Evolutionary conservation across 1,140 invertebrate species (phyloP).

Genomic region (Pogonognathellus flavescens): DNA sequence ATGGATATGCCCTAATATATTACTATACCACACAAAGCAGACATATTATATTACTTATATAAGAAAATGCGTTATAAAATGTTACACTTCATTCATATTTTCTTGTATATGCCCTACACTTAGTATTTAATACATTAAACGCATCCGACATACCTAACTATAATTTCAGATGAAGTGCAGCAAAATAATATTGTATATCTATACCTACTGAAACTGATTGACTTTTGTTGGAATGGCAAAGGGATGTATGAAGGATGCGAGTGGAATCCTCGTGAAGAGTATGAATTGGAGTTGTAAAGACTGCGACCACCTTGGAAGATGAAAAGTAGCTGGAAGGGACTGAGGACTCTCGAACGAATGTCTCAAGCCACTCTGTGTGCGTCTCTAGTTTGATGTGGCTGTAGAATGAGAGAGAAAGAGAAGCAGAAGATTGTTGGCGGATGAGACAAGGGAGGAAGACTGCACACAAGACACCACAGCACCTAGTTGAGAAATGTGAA

Average conservation of each 20-base stretch:
- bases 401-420: background rate
- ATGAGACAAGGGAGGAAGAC: background rate
- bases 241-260: background rate
- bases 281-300: constrained; percentile 37
- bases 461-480: constrained; percentile 15
- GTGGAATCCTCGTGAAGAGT: constrained; percentile 14
- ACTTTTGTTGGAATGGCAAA: background rate
- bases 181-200: too few relatives aligned
- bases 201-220: too few relatives aligned
- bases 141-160: too few relatives aligned
- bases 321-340: constrained; percentile 38
- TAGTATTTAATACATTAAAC: too few relatives aligned
- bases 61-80: too few relatives aligned
- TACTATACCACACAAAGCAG: too few relatives aligned
- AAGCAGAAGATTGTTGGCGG: background rate
- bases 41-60: too few relatives aligned
- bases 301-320: constrained; percentile 30
- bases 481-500: constrained; percentile 23
- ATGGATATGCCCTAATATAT: too few relatives aligned
- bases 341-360: background rate
- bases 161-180: too few relatives aligned
- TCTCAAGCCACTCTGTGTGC: background rate
- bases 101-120: too few relatives aligned
- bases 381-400: background rate
- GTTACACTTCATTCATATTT: too few relatives aligned